Conservation (phyloP, 2,113 vertebrate genomes). For the Arizona elegans region DNA sequence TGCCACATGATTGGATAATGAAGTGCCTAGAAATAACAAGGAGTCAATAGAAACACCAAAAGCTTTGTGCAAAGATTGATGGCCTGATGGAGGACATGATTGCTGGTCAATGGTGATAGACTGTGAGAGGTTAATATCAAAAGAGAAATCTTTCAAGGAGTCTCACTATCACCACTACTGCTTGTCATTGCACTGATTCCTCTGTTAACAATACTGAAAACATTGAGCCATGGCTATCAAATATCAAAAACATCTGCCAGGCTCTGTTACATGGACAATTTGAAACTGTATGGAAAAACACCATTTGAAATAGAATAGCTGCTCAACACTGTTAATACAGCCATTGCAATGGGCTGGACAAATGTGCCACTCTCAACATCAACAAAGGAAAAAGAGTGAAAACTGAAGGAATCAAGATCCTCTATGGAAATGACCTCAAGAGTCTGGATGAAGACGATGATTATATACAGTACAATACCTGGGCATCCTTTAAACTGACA, state of each 20-base stretch:
- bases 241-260: not conserved
- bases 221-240: not conserved
- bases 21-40: not conserved
- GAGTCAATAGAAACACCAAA: not conserved
- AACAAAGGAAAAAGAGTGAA: not conserved
- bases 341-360: not conserved
- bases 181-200: not conserved
- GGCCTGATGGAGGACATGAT: not conserved
- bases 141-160: not conserved
- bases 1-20: not conserved
- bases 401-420: not conserved
- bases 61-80: not conserved
- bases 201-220: not conserved
- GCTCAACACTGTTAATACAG: not conserved
- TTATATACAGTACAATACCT: not conserved
- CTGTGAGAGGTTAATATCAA: not conserved
- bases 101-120: not conserved
- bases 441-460: not conserved
- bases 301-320: not conserved
- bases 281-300: not conserved
- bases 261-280: not conserved
- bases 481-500: not conserved
- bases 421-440: not conserved
- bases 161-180: not conserved
- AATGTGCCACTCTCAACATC: not conserved